Base-by-base conservation (phyloP, 2,888 invertebrate species). In the Drosophila birchii region DNA sequence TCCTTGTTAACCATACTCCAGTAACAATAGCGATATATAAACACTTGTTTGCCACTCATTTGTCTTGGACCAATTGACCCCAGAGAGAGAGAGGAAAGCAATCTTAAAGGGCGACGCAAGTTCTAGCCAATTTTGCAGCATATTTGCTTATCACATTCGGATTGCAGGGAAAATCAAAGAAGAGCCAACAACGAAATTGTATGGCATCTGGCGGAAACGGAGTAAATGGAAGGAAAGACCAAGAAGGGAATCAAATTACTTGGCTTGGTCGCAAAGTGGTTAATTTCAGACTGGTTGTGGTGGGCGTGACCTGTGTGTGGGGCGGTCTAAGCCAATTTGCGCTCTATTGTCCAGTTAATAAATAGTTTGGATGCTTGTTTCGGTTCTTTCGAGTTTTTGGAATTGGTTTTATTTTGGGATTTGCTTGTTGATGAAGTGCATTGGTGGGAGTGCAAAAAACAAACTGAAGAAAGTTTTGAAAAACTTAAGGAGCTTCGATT, bases 291-390 rank as follows among this genome's bases (percentile, higher is more conserved):
- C 55, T 55, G 55, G 45, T 70, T 62, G 53, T 74, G 73, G 68
- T 73, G 54, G 54, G 75, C 55, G 74, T 51, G 57, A 51, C 47
- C 67, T 45, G 56, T 60, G 57, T 18, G 72, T 6, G 11, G 67
- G 74, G 76, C 71, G 75, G 60, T 64, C 66, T 75, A 58, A 78
- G 80, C 80, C 79, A 86, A 84, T 84, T 84, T 84, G 75, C 53
- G 36, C 60, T 56, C 23, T 64, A 84, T 84, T 86, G 84, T 86
- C 47, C 85, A 74, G 63, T 75, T 86, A 83, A 81, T 86, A 84
- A 81, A 86, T 83, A 80, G 80, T 84, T 81, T 80, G 68, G 63
- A 57, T 62, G 63, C 45, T 68, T 71, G 47, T 39, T 51, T 54
- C 16, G 36, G 51, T 53, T 67, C 26, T 45, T 58, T 38, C 23